These are phyloP conservation scores for Gymnothorax reevesii DNA, from an alignment of 2,797 vertebrate species.

Conservation along the genomic window DNA sequence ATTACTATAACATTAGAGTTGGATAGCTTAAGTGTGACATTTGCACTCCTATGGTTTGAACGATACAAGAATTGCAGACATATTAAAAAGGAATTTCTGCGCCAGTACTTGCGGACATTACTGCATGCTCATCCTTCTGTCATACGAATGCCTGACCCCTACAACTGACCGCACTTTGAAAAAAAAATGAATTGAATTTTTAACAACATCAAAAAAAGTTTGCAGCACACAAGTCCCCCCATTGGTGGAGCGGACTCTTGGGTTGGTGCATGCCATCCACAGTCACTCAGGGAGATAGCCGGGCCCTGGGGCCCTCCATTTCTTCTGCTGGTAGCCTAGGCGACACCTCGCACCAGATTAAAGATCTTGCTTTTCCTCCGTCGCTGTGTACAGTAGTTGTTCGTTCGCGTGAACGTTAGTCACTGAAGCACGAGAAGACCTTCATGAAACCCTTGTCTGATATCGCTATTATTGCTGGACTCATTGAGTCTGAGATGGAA, in stretches of 20 bases:
- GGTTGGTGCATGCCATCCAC: slow-evolving; percentile 33
- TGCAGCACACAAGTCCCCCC: neutral
- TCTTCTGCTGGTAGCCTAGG: slow-evolving; percentile 64
- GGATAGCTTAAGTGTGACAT: no score
- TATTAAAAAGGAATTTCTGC: no score
- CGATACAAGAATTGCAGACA: no score
- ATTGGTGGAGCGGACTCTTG: neutral
- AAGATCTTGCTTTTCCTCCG: slow-evolving; percentile 75
- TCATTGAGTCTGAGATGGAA: slow-evolving; percentile 51
- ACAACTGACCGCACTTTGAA: neutral
- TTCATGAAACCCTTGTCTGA: slow-evolving; percentile 50
- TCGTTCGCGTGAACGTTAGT: slow-evolving; percentile 86
- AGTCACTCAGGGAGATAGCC: slow-evolving; percentile 75
- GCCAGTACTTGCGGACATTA: no score
- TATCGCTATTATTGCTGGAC: slow-evolving; percentile 68
- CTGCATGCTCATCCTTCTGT: no score
- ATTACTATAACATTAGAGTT: no score
- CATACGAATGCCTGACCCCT: neutral
- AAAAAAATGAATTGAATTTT: neutral
- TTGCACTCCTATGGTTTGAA: no score
- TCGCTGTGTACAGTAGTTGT: slow-evolving; percentile 80
- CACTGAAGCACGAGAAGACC: slow-evolving; percentile 73
- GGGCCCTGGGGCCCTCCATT: slow-evolving; percentile 63
- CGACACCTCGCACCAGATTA: slow-evolving; percentile 74
- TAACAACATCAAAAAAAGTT: neutral